Base-by-base conservation (phyloP, 2,888 invertebrate species). In the Chrysopilus asiliformis region DNA sequence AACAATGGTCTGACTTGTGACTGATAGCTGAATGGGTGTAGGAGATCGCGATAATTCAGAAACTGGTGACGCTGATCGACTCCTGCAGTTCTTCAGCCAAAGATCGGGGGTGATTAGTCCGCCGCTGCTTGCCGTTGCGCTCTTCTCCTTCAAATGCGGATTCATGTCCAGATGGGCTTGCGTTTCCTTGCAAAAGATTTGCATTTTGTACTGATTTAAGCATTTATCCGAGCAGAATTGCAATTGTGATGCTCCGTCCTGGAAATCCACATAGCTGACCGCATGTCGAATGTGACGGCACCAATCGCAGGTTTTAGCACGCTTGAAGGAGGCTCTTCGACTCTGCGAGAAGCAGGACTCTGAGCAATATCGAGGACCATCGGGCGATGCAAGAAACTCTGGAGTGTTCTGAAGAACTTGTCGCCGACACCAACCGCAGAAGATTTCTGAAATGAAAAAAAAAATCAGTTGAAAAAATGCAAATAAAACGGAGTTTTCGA, bases 121-220 rank as follows among this genome's bases (percentile, higher is more conserved):
- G 3, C 56, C 55, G 40, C 56, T 56, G 12, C 50, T 52, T 4
- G 56, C 53, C 39, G 59, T 57, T 26, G 56, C 38, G 3, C 56
- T 58, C 41, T 61, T 60, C 2, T 62, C 64, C 10, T 70, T 74
- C 48, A 81, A 63, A 57, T 83, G 82, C 2, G 83, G 82, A 57
- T 79, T 78, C 60, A 89, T 75, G 56, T 89, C 85, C 40, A 91
- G 71, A 57, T 90, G 90, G 6, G 90, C 89, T 57, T 87, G 82
- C 4, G 91, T 89, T 65, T 91, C 91, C 34, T 83, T 77, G 64
- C 91, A 91, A 65, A 93, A 93, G 45, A 91, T 89, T 60, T 90
- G 87, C 90, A 93, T 91, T 68, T 93, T 91, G 70, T 91, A 93
- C 62, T 91, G 90, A 57, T 90, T 91, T 47, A 91, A 70, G 55